Conservation (phyloP, 2,797 vertebrate genomes). For the Numenius phaeopus region DNA sequence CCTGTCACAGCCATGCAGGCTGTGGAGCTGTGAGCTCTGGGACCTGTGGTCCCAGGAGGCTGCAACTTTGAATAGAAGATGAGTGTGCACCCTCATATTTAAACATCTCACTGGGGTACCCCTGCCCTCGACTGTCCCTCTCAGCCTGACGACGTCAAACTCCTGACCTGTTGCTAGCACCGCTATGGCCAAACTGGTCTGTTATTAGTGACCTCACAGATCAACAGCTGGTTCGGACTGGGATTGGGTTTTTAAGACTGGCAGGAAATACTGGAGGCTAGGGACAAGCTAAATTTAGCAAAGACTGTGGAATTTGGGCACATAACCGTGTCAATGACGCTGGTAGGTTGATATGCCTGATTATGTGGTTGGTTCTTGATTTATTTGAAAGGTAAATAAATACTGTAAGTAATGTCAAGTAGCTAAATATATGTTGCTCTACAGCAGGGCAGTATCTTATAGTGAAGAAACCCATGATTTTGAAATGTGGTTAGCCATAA, state of each 20-base stretch:
- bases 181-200: not conserved
- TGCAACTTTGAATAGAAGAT: not conserved
- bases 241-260: not conserved
- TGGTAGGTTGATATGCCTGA: not conserved
- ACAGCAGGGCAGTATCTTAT: not conserved
- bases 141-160: not conserved
- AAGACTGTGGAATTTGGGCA: not conserved
- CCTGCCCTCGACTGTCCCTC: accelerated
- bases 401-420: slow-evolving; percentile 9
- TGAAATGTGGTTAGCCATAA: slow-evolving; percentile 4
- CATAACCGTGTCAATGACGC: not conserved
- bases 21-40: not conserved
- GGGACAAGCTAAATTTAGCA: not conserved
- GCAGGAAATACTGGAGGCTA: not conserved
- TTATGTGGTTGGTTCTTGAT: not conserved
- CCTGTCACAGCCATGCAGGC: not conserved
- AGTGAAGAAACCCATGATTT: not conserved
- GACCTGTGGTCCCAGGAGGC: not conserved
- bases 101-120: not conserved
- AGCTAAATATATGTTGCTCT: slow-evolving; percentile 40
- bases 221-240: not conserved
- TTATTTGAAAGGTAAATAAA: slow-evolving; percentile 52
- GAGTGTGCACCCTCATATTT: not conserved
- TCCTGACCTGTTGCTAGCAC: not conserved
- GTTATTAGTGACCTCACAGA: not conserved